Base-by-base conservation (phyloP, 2,888 invertebrate genomes). In the Pemphredon lugubris region DNA sequence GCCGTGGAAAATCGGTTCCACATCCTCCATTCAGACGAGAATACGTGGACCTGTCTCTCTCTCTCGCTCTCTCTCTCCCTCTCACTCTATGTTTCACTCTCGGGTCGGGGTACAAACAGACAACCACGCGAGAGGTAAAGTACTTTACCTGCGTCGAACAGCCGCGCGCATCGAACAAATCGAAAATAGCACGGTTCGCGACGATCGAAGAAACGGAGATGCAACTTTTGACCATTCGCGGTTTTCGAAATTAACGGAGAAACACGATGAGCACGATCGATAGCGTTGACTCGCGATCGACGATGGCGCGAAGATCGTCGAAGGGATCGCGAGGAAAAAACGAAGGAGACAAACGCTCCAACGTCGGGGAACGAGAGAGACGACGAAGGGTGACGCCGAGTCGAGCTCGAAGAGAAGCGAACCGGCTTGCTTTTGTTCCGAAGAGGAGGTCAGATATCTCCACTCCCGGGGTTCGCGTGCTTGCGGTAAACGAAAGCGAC, bases 21-120 rank as follows among this genome's bases (percentile, higher is more conserved):
- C 67, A 67, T 57, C 67, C 65, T 67, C 73, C 69, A 79, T 78
- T 75, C 76, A 75, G 53, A 55, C 60, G 67, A 64, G 60, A 67
- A 67, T 60, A 57, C 64, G 61, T 66, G 55, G 32, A 34, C 44
- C 21, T n/a, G n/a, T n/a, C n/a, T n/a, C n/a, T n/a, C n/a, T n/a
- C n/a, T n/a, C n/a, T n/a, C n/a, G n/a, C n/a, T n/a, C n/a, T n/a
- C n/a, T n/a, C n/a, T n/a, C n/a, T n/a, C n/a, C n/a, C n/a, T n/a
- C n/a, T n/a, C n/a, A n/a, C n/a, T n/a, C n/a, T n/a, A n/a, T n/a
- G n/a, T n/a, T n/a, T n/a, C n/a, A n/a, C n/a, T n/a, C 23, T 37
- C 20, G 0, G 9, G n/a, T n/a, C n/a, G 40, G 30, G 42, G 53
- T 39, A 11, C 14, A 7, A 30, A 18, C 3, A 14, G 6, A 9